Evolutionary conservation across 2,888 invertebrate genomes (phyloP), one percentile per base, ranked within the genome.

Genomic region (Caenorhabditis doughertyi): DNA sequence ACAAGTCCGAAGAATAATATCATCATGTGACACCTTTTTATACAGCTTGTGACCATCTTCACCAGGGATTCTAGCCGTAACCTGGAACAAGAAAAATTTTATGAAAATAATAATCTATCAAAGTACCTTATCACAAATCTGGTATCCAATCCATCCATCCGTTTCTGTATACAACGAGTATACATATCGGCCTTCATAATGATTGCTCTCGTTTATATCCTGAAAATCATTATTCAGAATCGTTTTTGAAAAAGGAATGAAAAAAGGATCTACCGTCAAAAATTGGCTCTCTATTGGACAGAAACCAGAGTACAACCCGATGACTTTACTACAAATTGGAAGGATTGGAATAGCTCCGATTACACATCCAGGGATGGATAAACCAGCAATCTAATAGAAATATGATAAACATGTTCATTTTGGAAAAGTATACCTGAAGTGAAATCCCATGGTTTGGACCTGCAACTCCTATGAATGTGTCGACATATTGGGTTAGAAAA

Each of bases 401-500:
- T 42, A 11, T 42, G 42, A 16, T 3, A 42, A 32, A 32, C 4
- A 32, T 9, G 32, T 4, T 32, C 5, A 32, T 32, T n/a, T n/a
- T n/a, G n/a, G n/a, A n/a, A 32, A 32, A 32, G 9, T 13, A 9
- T 39, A 79, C 79, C 51, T 79, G 71, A 5, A 87, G 79, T 3
- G 88, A 67, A 27, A 91, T 89, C 8, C 90, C 90, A 70, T 90
- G 90, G 51, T 90, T 90, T 9, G 90, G 90, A 1, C 90, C 90
- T 9, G 90, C 90, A 5, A 91, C 84, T 2, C 90, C 90, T 23
- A 90, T 85, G 79, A 85, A 90, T 1, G 90, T 88, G 68, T 90
- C 90, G 8, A 90, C 81, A 42, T 87, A 88, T 29, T 81, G 70
- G 4, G 90, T 89, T 1, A 90, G 71, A 7, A 89, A 74, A 0